Conservation (phyloP, 1,140 invertebrate genomes). For the Agrilus planipennis region DNA sequence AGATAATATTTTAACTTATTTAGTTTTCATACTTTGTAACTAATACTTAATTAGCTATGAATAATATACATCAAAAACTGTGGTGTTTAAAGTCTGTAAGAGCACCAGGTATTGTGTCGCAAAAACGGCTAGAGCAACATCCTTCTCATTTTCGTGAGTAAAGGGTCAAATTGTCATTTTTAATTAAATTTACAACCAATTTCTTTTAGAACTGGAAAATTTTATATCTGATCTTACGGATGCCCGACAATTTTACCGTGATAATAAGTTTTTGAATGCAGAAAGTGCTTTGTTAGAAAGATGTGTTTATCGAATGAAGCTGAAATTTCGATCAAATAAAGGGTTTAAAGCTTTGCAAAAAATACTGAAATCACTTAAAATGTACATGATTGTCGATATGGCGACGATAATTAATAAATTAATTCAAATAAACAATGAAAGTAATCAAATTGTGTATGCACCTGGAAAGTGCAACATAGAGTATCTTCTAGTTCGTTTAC, state of each 20-base stretch:
- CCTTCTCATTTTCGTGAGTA: too few relatives aligned
- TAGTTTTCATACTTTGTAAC: too few relatives aligned
- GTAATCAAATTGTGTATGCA: constrained; percentile 26
- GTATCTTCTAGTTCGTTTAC: constrained; percentile 37
- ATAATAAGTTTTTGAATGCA: constrained; percentile 26
- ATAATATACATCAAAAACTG: too few relatives aligned
- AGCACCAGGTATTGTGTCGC: too few relatives aligned
- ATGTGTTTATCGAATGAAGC: constrained; percentile 40
- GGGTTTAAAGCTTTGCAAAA: constrained; percentile 38
- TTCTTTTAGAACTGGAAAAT: constrained; percentile 6
- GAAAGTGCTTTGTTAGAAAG: constrained; percentile 38
- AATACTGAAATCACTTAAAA: constrained; percentile 34
- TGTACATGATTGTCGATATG: constrained; percentile 27
- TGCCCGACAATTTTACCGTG: constrained; percentile 29
- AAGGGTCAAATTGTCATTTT: too few relatives aligned
- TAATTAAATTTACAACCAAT: too few relatives aligned
- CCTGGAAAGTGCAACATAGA: constrained; percentile 40
- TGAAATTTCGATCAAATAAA: constrained; percentile 39
- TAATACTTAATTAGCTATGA: too few relatives aligned
- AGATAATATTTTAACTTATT: too few relatives aligned
- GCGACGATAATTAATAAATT: too few relatives aligned
- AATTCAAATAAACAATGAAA: too few relatives aligned
- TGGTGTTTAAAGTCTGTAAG: too few relatives aligned
- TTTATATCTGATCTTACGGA: constrained; percentile 22
- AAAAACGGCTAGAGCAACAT: too few relatives aligned